Percentiles rank a stretch among this genome's conserved stretches.
Conservation (phyloP, 2,113 vertebrate species). For the Henicopernis longicauda region DNA sequence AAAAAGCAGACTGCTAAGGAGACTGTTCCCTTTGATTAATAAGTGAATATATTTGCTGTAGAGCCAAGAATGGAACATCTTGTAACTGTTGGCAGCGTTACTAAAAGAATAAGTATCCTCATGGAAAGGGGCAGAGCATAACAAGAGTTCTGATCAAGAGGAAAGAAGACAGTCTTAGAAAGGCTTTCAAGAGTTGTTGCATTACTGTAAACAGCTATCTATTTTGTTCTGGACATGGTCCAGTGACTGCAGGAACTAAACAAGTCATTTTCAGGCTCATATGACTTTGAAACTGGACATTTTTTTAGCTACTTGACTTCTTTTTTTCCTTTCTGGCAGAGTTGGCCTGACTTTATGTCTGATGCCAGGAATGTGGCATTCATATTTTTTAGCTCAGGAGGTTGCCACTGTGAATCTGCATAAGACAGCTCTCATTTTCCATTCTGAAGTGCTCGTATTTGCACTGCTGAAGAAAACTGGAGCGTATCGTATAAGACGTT, state of each 20-base stretch:
- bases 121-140: neutral
- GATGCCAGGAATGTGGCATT: slow-evolving; percentile 2
- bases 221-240: neutral
- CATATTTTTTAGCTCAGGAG: neutral
- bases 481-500: neutral
- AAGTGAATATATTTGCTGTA: slow-evolving; percentile 44
- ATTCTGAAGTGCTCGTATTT: neutral
- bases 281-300: neutral
- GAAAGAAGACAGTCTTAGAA: neutral
- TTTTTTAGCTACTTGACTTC: neutral
- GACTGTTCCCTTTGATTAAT: slow-evolving; percentile 52
- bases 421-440: neutral
- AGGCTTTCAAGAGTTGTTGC: neutral
- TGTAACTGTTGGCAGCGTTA: slow-evolving; percentile 36
- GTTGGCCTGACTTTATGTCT: neutral
- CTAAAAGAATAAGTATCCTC: slow-evolving; percentile 33
- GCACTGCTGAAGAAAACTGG: neutral
- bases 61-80: slow-evolving; percentile 56
- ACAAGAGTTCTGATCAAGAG: neutral
- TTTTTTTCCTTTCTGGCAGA: neutral
- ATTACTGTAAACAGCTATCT: slow-evolving; percentile 15
- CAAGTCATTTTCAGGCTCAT: neutral
- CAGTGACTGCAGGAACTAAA: neutral
- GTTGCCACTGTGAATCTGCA: neutral
- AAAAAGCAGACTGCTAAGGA: slow-evolving; percentile 13